These are phyloP conservation scores for Ctenochaetus hawaiiensis DNA, from an alignment of 2,797 vertebrate species.

Conservation along the genomic window DNA sequence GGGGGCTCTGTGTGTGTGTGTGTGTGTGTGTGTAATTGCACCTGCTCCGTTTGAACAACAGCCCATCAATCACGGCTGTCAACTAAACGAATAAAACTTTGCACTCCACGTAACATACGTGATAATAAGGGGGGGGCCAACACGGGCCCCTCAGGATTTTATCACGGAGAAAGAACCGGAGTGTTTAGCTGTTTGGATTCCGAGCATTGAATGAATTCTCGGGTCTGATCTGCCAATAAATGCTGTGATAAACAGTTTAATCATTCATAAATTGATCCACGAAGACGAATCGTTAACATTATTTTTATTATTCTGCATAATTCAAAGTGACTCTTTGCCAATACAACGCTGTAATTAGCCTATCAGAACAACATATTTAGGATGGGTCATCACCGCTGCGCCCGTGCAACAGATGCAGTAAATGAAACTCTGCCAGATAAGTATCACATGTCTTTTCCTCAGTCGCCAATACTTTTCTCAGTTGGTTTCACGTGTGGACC, in stretches of 20 bases:
- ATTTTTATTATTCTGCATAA: background rate
- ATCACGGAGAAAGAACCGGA: conserved; percentile 1
- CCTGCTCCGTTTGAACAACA: conserved; percentile 35
- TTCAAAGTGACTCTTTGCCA: conserved; percentile 9
- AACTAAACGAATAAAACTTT: conserved; percentile 50
- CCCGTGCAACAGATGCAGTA: conserved; percentile 60
- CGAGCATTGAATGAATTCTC: conserved; percentile 14
- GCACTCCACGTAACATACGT: conserved; percentile 30
- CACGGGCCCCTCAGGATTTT: conserved; percentile 13
- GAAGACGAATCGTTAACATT: conserved; percentile 11
- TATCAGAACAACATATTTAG: conserved; percentile 41
- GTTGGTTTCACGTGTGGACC: conserved; percentile 3
- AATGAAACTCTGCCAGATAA: conserved; percentile 34
- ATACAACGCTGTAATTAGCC: background rate
- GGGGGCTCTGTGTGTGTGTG: too few relatives aligned
- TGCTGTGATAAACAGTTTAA: background rate
- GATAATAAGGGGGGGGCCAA: conserved; percentile 40
- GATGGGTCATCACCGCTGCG: conserved; percentile 36
- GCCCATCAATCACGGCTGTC: conserved; percentile 66
- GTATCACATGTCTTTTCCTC: conserved; percentile 39
- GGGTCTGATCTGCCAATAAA: conserved; percentile 16
- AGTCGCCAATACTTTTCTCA: conserved; percentile 16
- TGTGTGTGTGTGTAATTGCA: background rate
- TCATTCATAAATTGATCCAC: conserved; percentile 14
- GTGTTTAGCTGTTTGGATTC: conserved; percentile 34